Percentiles rank a stretch among this genome's conserved stretches.
These are phyloP conservation scores for Magallana angulata DNA, from an alignment of 1,140 invertebrate genomes.

Conservation along the genomic window DNA sequence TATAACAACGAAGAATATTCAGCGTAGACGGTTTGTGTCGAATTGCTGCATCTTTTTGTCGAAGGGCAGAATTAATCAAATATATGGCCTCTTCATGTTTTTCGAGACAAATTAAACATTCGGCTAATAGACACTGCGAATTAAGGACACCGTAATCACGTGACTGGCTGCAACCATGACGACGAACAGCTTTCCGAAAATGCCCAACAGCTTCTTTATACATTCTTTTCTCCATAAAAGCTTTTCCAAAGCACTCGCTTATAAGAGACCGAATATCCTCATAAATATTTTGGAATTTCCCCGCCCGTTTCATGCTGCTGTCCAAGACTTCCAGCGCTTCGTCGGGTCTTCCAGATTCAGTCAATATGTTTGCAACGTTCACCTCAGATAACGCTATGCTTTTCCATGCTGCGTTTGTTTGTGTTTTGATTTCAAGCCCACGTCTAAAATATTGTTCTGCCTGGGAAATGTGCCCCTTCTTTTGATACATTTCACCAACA, in stretches of 20 bases:
- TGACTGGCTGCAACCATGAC: neutral
- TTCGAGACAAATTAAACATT: neutral
- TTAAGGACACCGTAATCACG: neutral
- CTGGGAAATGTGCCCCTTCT: conserved; percentile 45
- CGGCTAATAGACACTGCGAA: neutral
- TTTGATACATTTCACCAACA: conserved; percentile 50
- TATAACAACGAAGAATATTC: conserved; percentile 7
- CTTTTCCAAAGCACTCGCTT: neutral
- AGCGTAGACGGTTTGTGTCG: neutral
- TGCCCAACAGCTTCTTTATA: neutral
- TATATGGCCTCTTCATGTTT: neutral
- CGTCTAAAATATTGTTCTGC: conserved; percentile 45
- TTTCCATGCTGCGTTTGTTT: conserved; percentile 51
- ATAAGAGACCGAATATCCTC: neutral
- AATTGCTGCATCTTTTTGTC: neutral
- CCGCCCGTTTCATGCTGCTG: neutral
- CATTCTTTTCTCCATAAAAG: neutral
- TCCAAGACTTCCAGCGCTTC: conserved; percentile 45
- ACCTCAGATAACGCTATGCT: conserved; percentile 44
- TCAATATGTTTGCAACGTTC: conserved; percentile 51
- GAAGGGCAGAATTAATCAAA: neutral
- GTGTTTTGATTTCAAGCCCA: conserved; percentile 51
- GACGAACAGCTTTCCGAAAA: neutral
- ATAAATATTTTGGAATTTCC: neutral
- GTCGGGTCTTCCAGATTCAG: conserved; percentile 32